Conservation (phyloP, 2,888 invertebrate genomes). For the Aplocera efformata region DNA sequence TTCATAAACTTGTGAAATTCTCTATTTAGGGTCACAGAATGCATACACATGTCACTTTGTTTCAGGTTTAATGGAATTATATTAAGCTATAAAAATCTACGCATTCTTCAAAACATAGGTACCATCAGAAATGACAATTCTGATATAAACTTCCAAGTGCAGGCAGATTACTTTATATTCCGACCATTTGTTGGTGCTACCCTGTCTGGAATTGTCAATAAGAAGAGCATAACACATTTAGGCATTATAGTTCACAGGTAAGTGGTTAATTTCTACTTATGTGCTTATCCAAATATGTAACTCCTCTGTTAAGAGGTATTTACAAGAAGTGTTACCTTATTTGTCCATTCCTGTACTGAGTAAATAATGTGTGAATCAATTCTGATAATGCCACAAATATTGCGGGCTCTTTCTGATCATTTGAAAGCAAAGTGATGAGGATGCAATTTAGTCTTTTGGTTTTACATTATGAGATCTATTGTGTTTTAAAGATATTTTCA, state of each 20-base stretch:
- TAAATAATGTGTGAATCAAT: no score
- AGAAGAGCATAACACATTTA: constrained; percentile 83
- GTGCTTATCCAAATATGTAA: not conserved
- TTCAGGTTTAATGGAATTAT: constrained; percentile 84
- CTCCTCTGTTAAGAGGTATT: no score
- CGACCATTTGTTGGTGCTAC: constrained; percentile 81
- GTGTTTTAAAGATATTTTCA: no score
- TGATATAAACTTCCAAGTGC: constrained; percentile 83
- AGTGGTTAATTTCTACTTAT: constrained; percentile 10
- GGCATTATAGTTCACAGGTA: constrained; percentile 84
- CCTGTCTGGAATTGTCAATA: constrained; percentile 84
- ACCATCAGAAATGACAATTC: constrained; percentile 81
- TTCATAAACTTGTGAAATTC: no score
- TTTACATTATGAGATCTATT: no score
- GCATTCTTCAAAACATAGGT: constrained; percentile 79
- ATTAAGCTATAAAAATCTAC: constrained; percentile 83
- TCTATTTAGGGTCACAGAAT: not conserved
- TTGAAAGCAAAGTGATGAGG: no score
- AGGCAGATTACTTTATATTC: constrained; percentile 84
- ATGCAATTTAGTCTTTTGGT: no score
- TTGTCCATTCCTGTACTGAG: no score
- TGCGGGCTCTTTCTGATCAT: no score
- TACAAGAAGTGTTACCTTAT: no score
- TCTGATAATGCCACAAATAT: no score
- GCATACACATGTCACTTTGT: constrained; percentile 27